phyloP scores from a whole-genome alignment of 2,888 invertebrate species.

The Callinectes sapidus region DNA sequence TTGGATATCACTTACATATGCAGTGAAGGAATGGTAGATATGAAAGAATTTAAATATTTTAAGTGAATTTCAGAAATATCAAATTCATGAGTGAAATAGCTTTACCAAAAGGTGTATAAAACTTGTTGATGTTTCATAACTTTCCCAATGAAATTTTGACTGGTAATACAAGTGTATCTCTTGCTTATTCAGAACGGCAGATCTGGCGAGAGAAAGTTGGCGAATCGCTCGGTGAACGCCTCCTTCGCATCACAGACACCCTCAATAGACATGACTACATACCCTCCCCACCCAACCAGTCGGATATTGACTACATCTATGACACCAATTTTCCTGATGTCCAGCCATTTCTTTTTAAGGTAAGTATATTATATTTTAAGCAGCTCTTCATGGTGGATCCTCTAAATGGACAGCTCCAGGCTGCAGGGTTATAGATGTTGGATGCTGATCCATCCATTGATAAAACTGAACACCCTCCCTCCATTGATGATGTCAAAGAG shows the following conservation, averaged over 20 bases:
- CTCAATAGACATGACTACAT: slow-evolving; percentile 97
- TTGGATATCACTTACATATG: background rate
- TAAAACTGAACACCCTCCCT: too few species aligned
- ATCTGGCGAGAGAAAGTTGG: slow-evolving; percentile 91
- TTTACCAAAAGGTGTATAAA: too few species aligned
- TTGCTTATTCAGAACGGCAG: slow-evolving; percentile 82
- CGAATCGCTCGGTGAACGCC: slow-evolving; percentile 87
- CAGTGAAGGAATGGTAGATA: background rate
- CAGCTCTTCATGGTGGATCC: too few species aligned
- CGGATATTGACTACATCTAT: slow-evolving; percentile 94
- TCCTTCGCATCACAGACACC: slow-evolving; percentile 91
- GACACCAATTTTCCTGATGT: slow-evolving; percentile 94
- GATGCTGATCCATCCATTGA: too few species aligned
- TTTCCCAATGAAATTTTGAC: background rate
- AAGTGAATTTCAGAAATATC: background rate
- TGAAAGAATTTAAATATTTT: background rate
- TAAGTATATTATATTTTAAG: slow-evolving; percentile 77
- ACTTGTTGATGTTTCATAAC: background rate
- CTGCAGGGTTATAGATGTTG: too few species aligned
- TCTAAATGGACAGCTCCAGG: too few species aligned
- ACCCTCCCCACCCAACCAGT: slow-evolving; percentile 95
- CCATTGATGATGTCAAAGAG: too few species aligned
- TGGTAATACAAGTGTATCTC: background rate
- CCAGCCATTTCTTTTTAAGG: slow-evolving; percentile 97
- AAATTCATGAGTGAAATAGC: background rate